phyloP scores from a whole-genome alignment of 2,113 vertebrate genomes.

The Arenaria interpres region DNA sequence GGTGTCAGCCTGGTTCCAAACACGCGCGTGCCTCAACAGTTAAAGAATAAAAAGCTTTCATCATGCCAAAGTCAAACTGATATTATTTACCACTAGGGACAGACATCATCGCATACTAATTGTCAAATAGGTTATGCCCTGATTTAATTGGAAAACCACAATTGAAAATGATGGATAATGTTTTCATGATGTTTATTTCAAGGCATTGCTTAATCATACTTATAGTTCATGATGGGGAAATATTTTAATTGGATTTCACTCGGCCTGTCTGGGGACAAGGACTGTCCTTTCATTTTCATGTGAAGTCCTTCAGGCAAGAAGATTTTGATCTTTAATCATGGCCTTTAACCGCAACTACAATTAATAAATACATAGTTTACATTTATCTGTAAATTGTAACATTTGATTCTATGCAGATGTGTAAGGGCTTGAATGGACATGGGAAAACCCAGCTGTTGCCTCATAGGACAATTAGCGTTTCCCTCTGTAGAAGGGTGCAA shows the following conservation, averaged over 20 bases:
- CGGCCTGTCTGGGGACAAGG: neutral
- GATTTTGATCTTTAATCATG: neutral
- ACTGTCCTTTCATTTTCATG: slow-evolving; percentile 5
- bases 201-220: neutral
- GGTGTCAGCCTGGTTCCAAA: neutral
- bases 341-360: neutral
- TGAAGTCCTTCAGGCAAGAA: slow-evolving; percentile 13
- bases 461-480: neutral
- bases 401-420: neutral
- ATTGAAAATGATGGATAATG: slow-evolving; percentile 5
- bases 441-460: neutral
- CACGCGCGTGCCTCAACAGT: fast-evolving
- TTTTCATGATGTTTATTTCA: slow-evolving; percentile 18
- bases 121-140: slow-evolving; percentile 14
- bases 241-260: slow-evolving; percentile 29
- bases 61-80: neutral
- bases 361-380: neutral
- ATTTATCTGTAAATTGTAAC: neutral
- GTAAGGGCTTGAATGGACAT: neutral
- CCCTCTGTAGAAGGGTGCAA: neutral
- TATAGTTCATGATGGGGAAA: neutral
- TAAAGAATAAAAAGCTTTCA: slow-evolving; percentile 8
- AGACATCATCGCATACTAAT: neutral
- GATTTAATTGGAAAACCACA: slow-evolving; percentile 51
- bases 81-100: slow-evolving; percentile 15